Evolutionary conservation across 2,888 invertebrate species (phyloP), one percentile per base, ranked within the genome.

Genomic region (Acanthosepion esculentum): DNA sequence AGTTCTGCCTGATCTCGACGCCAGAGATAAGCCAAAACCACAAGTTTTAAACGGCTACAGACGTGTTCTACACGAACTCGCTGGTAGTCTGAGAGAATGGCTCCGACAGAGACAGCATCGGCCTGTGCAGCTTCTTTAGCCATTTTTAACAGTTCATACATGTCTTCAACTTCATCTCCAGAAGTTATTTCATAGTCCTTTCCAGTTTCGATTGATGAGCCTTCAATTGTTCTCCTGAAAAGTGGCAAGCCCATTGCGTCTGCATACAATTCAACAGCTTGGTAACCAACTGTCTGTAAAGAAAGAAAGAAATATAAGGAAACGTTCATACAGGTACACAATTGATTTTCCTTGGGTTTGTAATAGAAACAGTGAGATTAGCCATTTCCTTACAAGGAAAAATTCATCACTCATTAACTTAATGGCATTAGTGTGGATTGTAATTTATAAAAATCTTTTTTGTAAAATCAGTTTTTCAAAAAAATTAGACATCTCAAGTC

Each of bases 81-180:
- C 98, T 99, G 99, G 98, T 99, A 99, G 98, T 99, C 99, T 95
- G 99, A 99, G 96, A 99, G 98, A 97, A 99, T 99, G 96, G 99
- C 99, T 96, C 99, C 99, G 96, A 99, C 99, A 95, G 99, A 98
- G 93, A 99, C 99, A 94, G 99, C 99, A 97, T 99, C 99, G 97
- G 99, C 98, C 96, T 98, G 94, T 48, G 96, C 96, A 55, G 96
- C 95, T 97, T 97, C 98, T 98, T 98, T 98, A 94, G 99, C 98
- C 97, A 98, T 98, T 96, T 98, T 97, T 94, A 99, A 98, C 95
- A 99, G 98, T 96, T 98, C 98, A 97, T 98, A 99, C 78, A 99
- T 98, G 98, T 99, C 99, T 98, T 99, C 99, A 91, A 99, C 99
- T 98, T 99, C 99, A 96, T 97, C 97, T 12, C 96, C 95, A 10